Percentiles rank a stretch among this genome's conserved stretches.
Conservation (phyloP, 2,888 invertebrate species). For the Melieria picta region DNA sequence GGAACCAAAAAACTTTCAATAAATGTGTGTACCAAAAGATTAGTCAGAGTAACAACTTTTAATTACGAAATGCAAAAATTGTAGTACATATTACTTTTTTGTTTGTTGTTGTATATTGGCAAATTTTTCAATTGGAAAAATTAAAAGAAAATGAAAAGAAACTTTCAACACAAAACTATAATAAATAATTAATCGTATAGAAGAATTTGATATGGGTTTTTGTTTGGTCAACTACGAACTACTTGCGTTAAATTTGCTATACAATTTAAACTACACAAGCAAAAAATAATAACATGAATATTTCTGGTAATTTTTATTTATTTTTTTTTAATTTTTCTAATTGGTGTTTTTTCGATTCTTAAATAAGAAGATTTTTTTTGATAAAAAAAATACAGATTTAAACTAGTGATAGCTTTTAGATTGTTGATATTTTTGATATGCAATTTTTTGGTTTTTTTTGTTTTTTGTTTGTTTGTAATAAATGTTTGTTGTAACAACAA, state of each 20-base stretch:
- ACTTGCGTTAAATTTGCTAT: constrained; percentile 55
- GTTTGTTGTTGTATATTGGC: not conserved
- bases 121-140: not conserved
- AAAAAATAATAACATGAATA: constrained; percentile 47
- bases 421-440: too few species aligned
- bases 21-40: too few species aligned
- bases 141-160: not conserved
- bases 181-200: not conserved
- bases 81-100: too few species aligned
- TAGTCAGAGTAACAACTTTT: too few species aligned
- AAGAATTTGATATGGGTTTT: too few species aligned
- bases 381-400: not conserved
- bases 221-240: constrained; percentile 51
- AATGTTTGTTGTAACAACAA: too few species aligned
- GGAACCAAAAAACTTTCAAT: too few species aligned
- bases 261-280: constrained; percentile 63
- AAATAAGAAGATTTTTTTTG: not conserved
- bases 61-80: too few species aligned
- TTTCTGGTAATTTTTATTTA: constrained; percentile 29
- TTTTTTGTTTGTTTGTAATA: too few species aligned
- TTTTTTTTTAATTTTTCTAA: constrained; percentile 13
- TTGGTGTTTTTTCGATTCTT: constrained; percentile 12
- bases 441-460: too few species aligned
- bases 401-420: too few species aligned
- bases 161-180: not conserved